phyloP scores from a whole-genome alignment of 2,888 invertebrate species.

The Pseudolycoriella hygida region DNA sequence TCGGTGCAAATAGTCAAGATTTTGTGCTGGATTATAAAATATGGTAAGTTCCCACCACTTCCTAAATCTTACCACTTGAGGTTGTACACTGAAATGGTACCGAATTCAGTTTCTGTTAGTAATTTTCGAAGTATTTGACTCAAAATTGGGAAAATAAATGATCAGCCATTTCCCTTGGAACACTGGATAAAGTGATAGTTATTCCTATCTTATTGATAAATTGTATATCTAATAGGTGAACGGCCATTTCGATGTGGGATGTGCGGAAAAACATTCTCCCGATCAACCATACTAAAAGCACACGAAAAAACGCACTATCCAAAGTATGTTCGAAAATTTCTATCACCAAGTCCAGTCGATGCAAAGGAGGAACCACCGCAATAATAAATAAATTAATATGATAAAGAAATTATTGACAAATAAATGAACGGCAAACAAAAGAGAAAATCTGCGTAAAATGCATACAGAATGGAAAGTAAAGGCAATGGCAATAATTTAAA shows the following conservation, averaged over 20 bases:
- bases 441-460: neutral
- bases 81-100: too few relatives aligned
- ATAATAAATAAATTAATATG: slow-evolving; percentile 30
- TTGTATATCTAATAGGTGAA: slow-evolving; percentile 49
- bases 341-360: slow-evolving; percentile 73
- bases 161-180: too few relatives aligned
- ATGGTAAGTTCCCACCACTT: too few relatives aligned
- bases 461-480: neutral
- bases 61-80: too few relatives aligned
- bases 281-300: slow-evolving; percentile 79
- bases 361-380: slow-evolving; percentile 67
- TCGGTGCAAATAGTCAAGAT: too few relatives aligned
- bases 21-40: too few relatives aligned
- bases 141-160: too few relatives aligned
- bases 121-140: too few relatives aligned
- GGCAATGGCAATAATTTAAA: slow-evolving; percentile 5
- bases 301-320: slow-evolving; percentile 88
- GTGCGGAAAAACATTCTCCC: slow-evolving; percentile 80
- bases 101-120: too few relatives aligned
- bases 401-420: slow-evolving; percentile 7
- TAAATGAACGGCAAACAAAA: slow-evolving; percentile 1
- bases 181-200: too few relatives aligned
- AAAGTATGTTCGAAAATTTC: slow-evolving; percentile 76
- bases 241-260: slow-evolving; percentile 75
- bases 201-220: too few relatives aligned